These are phyloP conservation scores for Lamellibrachia satsuma DNA, from an alignment of 2,888 invertebrate genomes.

Conservation along the genomic window DNA sequence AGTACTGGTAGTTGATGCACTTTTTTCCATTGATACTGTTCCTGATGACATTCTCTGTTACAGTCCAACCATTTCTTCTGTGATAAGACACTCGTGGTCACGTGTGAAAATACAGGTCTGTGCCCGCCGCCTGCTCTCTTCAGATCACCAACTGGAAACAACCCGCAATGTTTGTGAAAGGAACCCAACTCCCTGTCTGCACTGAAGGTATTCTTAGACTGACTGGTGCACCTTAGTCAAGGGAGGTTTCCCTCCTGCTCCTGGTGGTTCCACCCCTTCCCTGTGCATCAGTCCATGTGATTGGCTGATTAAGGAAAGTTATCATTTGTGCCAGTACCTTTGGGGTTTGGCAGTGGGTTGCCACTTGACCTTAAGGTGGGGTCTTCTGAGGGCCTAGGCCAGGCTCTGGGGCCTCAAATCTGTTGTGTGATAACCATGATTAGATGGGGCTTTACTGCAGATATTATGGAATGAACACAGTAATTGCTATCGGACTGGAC, in stretches of 20 bases:
- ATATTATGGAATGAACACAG: background rate
- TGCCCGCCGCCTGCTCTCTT: background rate
- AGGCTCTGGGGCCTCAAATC: background rate
- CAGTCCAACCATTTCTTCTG: background rate
- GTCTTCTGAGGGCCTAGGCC: background rate
- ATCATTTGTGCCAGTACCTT: background rate
- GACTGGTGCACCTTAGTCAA: background rate
- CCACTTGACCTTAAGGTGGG: background rate
- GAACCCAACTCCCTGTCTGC: background rate
- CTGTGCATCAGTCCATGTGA: background rate
- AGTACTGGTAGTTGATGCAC: background rate
- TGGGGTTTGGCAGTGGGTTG: background rate
- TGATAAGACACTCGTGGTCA: background rate
- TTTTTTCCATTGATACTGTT: background rate
- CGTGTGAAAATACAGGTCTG: background rate
- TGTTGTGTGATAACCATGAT: background rate
- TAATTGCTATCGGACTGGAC: background rate
- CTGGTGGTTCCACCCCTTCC: background rate
- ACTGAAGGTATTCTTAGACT: background rate
- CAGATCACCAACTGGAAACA: background rate
- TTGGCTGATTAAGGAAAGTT: slow-evolving; percentile 7
- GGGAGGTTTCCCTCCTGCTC: background rate
- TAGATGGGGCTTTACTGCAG: background rate
- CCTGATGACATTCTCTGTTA: background rate
- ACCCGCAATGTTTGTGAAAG: background rate